Evolutionary conservation across 2,888 invertebrate species (phyloP), one percentile per base, ranked within the genome.

Genomic region (Cyclophora punctaria): DNA sequence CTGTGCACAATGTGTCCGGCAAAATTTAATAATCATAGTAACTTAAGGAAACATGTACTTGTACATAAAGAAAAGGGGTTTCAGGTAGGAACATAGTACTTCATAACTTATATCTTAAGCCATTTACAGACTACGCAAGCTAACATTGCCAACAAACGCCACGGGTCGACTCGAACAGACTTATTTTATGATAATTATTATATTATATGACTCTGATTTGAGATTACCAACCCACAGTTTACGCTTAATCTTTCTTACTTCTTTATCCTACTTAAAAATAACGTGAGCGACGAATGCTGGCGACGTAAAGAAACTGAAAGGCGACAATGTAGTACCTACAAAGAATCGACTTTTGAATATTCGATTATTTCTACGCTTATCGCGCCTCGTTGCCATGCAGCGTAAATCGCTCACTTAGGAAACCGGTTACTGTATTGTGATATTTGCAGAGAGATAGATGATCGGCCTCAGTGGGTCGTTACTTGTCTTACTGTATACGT

Each of bases 1-100:
- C 53, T 64, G 4, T 66, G 66, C 44, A 59, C 63, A 0, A 59
- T 56, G 49, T 66, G 66, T 46, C 64, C 66, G 7, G 56, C 61
- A 6, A 63, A 59, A 43, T 66, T 64, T 43, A 57, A 56, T 3
- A 64, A 63, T 46, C 53, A 55, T 3, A 62, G 64, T 50, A 66
- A 66, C 49, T 49, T 66, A 6, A 59, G 46, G 7, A 66, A 66
- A 51, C 66, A 66, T 47, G 59, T 60, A 48, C 56, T 62, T 34
- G 54, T 60, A 46, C 66, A 66, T 57, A 51, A 49, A 40, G 58
- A 53, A 46, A 64, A 66, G 52, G 59, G 58, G 40, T 64, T 60
- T 56, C 62, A 64, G 60, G 64, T 66, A 52, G 7, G 33, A 41
- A 7, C 20, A n/a, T 7, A 41, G 33, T 34, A 35, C 5, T 35